phyloP scores from a whole-genome alignment of 2,113 vertebrate species.

The Anseranas semipalmata region DNA sequence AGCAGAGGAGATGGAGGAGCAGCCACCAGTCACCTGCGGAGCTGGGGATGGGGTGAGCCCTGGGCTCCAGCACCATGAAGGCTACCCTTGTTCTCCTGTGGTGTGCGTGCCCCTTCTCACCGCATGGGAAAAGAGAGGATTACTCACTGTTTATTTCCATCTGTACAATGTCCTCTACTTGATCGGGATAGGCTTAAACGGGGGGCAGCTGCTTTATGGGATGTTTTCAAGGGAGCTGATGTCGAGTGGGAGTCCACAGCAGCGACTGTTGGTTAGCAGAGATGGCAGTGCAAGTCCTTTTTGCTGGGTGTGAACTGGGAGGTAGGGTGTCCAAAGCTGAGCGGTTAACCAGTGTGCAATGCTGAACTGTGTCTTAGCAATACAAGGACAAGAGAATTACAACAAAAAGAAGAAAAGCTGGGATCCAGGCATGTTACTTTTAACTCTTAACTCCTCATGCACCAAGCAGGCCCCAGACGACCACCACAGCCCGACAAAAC shows the following conservation, averaged over 20 bases:
- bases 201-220: neutral
- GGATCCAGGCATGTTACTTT: neutral
- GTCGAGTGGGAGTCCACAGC: rapidly evolving
- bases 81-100: neutral
- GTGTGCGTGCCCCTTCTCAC: neutral
- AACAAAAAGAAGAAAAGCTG: neutral
- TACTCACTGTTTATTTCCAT: neutral
- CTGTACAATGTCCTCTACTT: rapidly evolving
- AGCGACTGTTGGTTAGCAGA: rapidly evolving
- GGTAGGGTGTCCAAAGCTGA: rapidly evolving
- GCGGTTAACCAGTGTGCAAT: too few relatives aligned
- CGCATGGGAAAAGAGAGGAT: neutral
- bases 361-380: neutral
- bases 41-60: rapidly evolving
- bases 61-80: neutral
- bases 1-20: neutral
- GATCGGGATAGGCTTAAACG: neutral
- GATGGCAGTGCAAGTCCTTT: neutral
- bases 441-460: neutral
- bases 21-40: neutral
- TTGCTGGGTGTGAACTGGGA: neutral
- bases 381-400: rapidly evolving
- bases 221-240: neutral
- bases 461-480: neutral
- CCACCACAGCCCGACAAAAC: neutral